phyloP scores from a whole-genome alignment of 1,140 invertebrate genomes.

The Adelges cooleyi region DNA sequence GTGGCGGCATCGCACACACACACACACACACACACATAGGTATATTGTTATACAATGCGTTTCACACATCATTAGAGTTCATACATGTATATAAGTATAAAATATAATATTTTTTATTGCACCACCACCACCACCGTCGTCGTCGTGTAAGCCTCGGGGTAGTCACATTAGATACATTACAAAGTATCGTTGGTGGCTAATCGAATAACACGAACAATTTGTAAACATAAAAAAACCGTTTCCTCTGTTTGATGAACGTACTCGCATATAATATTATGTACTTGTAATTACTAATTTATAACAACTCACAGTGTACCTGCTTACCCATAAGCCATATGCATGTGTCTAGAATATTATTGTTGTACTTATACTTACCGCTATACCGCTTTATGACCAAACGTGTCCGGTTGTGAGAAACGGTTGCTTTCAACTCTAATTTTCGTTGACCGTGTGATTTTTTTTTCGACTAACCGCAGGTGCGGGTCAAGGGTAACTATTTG shows the following conservation, averaged over 20 bases:
- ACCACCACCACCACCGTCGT: neutral
- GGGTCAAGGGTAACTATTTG: slow-evolving; percentile 22
- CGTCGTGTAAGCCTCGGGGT: neutral
- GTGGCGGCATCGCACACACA: neutral
- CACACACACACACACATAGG: neutral
- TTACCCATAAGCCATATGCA: neutral
- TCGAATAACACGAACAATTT: slow-evolving; percentile 1
- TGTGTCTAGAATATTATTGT: neutral
- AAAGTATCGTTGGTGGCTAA: slow-evolving; percentile 10
- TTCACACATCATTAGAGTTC: slow-evolving; percentile 22
- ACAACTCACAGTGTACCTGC: no score
- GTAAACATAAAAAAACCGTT: neutral
- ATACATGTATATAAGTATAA: neutral
- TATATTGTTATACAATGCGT: neutral
- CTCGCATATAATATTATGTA: no score
- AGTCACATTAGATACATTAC: neutral
- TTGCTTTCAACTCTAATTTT: neutral
- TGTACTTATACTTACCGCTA: no score
- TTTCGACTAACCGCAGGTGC: neutral
- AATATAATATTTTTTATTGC: neutral
- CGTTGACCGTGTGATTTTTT: slow-evolving; percentile 3
- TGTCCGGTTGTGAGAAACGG: no score
- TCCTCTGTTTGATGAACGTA: neutral
- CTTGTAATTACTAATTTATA: no score
- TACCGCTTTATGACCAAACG: no score